Conservation (phyloP, 2,797 vertebrate species). For the Neostethus bicornis region DNA sequence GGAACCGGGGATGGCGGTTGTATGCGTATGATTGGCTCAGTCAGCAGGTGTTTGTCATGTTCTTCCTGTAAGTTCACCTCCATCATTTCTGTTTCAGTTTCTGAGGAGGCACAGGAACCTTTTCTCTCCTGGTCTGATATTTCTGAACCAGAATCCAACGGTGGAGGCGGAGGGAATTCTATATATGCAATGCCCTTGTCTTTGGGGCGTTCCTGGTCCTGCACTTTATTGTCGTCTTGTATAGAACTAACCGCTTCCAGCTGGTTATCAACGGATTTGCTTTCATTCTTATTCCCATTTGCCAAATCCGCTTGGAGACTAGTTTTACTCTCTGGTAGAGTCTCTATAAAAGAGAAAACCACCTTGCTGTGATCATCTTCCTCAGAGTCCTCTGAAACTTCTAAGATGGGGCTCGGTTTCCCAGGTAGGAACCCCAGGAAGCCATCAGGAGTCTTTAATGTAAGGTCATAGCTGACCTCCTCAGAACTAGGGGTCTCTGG, state of each 20-base stretch:
- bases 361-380: conserved; percentile 87
- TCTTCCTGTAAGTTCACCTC: conserved; percentile 97
- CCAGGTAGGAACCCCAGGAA: conserved; percentile 89
- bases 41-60: conserved; percentile 87
- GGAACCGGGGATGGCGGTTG: conserved; percentile 94
- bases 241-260: conserved; percentile 26
- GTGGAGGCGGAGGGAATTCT: conserved; percentile 98
- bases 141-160: conserved; percentile 90
- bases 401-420: conserved; percentile 94
- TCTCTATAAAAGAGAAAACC: conserved; percentile 83
- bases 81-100: conserved; percentile 93
- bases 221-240: conserved; percentile 54
- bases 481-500: conserved; percentile 98
- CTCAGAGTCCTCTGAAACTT: conserved; percentile 95
- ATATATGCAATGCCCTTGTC: conserved; percentile 96
- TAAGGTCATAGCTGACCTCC: conserved; percentile 98
- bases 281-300: conserved; percentile 80
- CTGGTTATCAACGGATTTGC: conserved; percentile 51
- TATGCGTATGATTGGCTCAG: conserved; percentile 94
- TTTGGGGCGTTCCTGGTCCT: conserved; percentile 81
- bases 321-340: conserved; percentile 64
- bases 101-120: conserved; percentile 83
- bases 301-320: conserved; percentile 57
- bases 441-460: conserved; percentile 89
- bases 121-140: conserved; percentile 86